A percentile compares a stretch with the other conserved stretches of the same genome.
phyloP scores from a whole-genome alignment of 2,113 vertebrate genomes.

The Ceuthmochares aereus region DNA sequence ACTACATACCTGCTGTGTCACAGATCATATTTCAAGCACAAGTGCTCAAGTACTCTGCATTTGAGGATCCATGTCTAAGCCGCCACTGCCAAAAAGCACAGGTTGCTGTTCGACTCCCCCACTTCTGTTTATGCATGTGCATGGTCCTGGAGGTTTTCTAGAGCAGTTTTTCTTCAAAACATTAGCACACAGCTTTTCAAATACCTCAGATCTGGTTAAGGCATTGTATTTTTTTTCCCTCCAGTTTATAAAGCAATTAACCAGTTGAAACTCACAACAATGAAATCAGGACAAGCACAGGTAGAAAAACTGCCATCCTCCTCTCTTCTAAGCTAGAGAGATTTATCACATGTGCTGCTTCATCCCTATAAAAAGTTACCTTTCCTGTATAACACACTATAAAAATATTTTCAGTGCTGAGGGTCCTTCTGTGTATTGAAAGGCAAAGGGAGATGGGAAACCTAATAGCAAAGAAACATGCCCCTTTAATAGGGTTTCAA shows the following conservation, averaged over 20 bases:
- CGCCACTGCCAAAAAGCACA: background rate
- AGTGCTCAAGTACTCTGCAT: background rate
- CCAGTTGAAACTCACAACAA: background rate
- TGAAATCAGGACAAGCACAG: background rate
- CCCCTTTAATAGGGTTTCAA: background rate
- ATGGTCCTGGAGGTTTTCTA: background rate
- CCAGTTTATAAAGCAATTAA: background rate
- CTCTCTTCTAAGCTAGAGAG: background rate
- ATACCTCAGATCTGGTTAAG: background rate
- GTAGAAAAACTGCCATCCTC: background rate
- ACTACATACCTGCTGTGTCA: background rate
- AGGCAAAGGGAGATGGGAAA: background rate
- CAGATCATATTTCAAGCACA: accelerated
- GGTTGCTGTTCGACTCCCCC: background rate
- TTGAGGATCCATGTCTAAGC: background rate
- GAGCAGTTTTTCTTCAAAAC: background rate
- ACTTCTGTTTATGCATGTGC: background rate
- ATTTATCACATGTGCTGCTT: background rate
- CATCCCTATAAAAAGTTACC: background rate
- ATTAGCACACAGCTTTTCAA: accelerated
- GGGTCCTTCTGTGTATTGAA: background rate
- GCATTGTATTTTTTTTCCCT: background rate
- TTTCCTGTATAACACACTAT: background rate
- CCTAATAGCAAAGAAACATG: background rate
- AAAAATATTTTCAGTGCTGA: background rate